A percentile compares a stretch with the other conserved stretches of the same genome.
Evolutionary conservation across 2,888 invertebrate genomes (phyloP).

Genomic region (Drosophila tripunctata): DNA sequence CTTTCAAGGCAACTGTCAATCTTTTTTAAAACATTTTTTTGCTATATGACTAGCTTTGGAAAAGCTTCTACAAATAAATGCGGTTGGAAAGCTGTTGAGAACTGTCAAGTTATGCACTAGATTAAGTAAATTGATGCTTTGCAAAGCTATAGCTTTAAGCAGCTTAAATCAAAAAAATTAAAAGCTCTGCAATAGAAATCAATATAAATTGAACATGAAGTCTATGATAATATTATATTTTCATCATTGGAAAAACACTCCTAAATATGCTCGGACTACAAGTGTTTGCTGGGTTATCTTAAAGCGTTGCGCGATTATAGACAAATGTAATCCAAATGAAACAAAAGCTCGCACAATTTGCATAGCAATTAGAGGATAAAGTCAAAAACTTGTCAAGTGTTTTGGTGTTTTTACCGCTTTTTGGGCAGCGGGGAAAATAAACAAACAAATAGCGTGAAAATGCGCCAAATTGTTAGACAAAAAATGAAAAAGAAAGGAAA

Average conservation of each 20-base stretch:
- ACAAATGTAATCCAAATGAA: neutral
- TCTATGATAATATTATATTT: too few species aligned
- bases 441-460: slow-evolving; percentile 76
- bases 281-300: neutral
- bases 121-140: neutral
- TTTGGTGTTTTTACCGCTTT: slow-evolving; percentile 17
- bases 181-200: neutral
- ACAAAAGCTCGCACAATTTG: slow-evolving; percentile 52
- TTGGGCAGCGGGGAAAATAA: neutral
- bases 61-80: too few species aligned
- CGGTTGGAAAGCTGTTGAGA: neutral
- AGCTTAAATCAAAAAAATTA: accelerated
- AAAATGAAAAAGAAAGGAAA: too few species aligned
- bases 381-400: slow-evolving; percentile 65
- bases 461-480: slow-evolving; percentile 77
- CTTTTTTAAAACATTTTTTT: too few species aligned
- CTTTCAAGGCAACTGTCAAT: too few species aligned
- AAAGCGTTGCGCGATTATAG: neutral
- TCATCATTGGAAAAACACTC: too few species aligned
- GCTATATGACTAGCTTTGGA: too few species aligned
- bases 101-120: neutral
- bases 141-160: neutral
- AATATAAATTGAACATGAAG: too few species aligned
- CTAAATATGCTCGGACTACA: too few species aligned
- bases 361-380: slow-evolving; percentile 69